A percentile compares a stretch with the other conserved stretches of the same genome.
phyloP scores from a whole-genome alignment of 1,140 invertebrate genomes.

The Drosophila seguyi region DNA sequence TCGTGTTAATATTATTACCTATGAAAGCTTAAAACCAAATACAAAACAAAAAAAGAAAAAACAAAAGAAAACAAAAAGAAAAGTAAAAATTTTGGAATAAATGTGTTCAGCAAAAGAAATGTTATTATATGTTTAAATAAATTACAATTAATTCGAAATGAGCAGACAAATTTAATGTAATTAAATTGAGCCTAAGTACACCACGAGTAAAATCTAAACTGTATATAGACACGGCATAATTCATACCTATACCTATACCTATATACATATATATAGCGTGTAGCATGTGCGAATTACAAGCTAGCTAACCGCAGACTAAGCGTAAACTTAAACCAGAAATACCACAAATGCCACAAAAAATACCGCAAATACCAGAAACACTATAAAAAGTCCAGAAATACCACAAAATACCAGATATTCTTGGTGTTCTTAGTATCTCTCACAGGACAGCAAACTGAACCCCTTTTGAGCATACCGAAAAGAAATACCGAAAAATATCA shows the following conservation, averaged over 20 bases:
- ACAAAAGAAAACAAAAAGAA: constrained; percentile 31
- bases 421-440: neutral
- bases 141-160: constrained; percentile 55
- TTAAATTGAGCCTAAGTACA: constrained; percentile 64
- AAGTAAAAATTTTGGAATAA: constrained; percentile 81
- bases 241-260: constrained; percentile 37
- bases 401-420: neutral
- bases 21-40: constrained; percentile 46
- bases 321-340: constrained; percentile 19
- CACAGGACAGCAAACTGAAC: constrained; percentile 7
- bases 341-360: constrained; percentile 10
- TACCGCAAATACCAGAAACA: neutral
- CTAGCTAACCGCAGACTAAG: constrained; percentile 33
- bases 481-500: neutral
- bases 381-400: neutral
- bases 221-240: constrained; percentile 59
- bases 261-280: constrained; percentile 23
- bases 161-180: constrained; percentile 67
- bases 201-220: constrained; percentile 58
- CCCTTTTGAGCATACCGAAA: constrained; percentile 27
- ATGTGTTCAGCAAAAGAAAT: constrained; percentile 83
- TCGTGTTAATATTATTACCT: constrained; percentile 52
- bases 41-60: constrained; percentile 30
- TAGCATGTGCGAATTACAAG: constrained; percentile 44
- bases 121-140: constrained; percentile 84